Conservation (phyloP, 2,113 vertebrate genomes). For the Protobothrops mucrosquamatus region DNA sequence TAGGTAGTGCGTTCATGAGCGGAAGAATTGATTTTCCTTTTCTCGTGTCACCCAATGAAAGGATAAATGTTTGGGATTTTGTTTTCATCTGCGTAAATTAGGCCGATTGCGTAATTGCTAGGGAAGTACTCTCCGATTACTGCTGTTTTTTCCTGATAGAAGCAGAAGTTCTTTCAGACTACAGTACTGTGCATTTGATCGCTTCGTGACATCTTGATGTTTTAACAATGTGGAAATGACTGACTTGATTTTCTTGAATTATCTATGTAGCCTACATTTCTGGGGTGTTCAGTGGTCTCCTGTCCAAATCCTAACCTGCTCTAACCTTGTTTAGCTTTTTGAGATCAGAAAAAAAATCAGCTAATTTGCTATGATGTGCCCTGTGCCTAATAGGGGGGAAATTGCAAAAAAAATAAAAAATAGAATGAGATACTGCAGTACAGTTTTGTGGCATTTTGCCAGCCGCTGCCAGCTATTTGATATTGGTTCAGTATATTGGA, state of each 20-base stretch:
- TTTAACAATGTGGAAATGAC: neutral
- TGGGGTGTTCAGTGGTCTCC: neutral
- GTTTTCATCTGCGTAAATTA: neutral
- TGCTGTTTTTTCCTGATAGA: neutral
- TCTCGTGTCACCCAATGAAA: neutral
- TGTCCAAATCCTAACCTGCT: neutral
- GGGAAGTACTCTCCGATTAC: neutral
- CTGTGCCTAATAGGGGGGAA: neutral
- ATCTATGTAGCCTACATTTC: neutral
- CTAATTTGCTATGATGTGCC: neutral
- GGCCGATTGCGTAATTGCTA: neutral
- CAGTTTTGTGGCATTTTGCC: neutral
- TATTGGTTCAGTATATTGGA: neutral
- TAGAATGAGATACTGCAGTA: neutral
- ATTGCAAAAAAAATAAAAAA: neutral
- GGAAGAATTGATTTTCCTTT: neutral
- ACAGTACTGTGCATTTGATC: neutral
- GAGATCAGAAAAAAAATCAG: neutral
- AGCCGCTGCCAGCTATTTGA: neutral
- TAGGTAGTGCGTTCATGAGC: neutral
- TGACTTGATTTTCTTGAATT: neutral
- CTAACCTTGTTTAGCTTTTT: neutral
- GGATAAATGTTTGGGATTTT: neutral
- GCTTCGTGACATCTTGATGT: neutral
- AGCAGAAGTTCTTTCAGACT: neutral